Base-by-base conservation (phyloP, 2,113 vertebrate species). In the Passer domesticus region DNA sequence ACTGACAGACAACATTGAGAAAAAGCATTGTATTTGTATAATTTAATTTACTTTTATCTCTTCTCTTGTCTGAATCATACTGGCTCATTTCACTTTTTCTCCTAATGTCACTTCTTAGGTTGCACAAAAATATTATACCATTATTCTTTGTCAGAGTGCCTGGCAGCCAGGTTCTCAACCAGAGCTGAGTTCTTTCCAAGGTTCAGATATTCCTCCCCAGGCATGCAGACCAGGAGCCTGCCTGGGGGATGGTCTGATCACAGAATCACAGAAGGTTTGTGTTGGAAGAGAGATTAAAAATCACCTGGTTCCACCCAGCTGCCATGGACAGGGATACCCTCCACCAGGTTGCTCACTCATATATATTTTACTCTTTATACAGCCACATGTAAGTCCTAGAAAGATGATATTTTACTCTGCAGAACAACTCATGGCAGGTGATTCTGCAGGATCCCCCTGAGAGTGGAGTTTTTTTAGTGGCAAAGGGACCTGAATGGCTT, bases 391-490 rank as follows among this genome's bases (percentile, higher is more conserved):
- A 64, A 39, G 13, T 25, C 21, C 24, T 60, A 46, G 39, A 47
- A 89, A 75, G 13, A 35, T 75, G n/a, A n/a, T 10, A 41, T 15
- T 39, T 53, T 68, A 19, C 4, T 75, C 39, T 31, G 39, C 39
- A 30, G 14, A 53, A 30, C 11, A 53, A 2, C 13, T 59, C 28
- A 11, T 11, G 20, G 21, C 39, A 59, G 44, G 33, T 46, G 39
- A 22, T 53, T 46, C 24, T 60, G 19, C 11, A 53, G 39, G n/a
- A 56, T 49, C 7, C 8, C 28, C 24, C 20, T 25, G 23, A 33
- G 28, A 82, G 18, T 8, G 10, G 5, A 1, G 0, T 0, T 15
- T 52, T 82, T 72, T 70, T 35, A 46, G 25, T 52, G 27, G 20
- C 33, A 90, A 75, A 17, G 8, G 10, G 17, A 46, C 31, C n/a